phyloP scores from a whole-genome alignment of 1,140 invertebrate species.

The Heliconius himera region DNA sequence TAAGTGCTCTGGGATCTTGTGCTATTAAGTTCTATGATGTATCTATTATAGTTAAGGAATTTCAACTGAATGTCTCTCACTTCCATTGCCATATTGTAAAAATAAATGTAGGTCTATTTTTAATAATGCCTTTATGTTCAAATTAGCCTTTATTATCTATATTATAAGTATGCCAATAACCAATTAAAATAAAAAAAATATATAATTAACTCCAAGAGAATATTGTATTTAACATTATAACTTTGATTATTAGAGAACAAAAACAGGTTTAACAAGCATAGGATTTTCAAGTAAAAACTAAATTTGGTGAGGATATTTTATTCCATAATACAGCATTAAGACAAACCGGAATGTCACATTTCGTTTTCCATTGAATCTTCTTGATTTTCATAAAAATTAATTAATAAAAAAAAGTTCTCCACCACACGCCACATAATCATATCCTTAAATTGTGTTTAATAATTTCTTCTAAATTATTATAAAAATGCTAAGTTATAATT shows the following conservation, averaged over 20 bases:
- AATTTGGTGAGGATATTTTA: constrained; percentile 82
- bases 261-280: background rate
- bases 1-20: no score
- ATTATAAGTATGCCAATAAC: no score
- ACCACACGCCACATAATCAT: constrained; percentile 69
- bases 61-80: no score
- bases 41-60: no score
- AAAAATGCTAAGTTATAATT: constrained; percentile 81
- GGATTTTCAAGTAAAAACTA: constrained; percentile 55
- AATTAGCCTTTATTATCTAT: no score
- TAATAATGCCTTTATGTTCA: no score
- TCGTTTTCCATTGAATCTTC: constrained; percentile 68
- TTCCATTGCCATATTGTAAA: no score
- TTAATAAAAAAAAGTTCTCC: constrained; percentile 63
- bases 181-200: background rate
- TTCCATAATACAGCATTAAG: constrained; percentile 83
- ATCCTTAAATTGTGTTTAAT: constrained; percentile 72
- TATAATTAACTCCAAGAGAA: background rate
- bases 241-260: background rate
- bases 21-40: no score
- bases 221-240: background rate
- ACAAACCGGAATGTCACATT: constrained; percentile 83
- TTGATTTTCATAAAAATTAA: constrained; percentile 74
- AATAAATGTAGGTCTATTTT: no score
- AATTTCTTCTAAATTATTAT: constrained; percentile 80